phyloP scores from a whole-genome alignment of 1,140 invertebrate genomes.

The Drosophila nigromelanica region DNA sequence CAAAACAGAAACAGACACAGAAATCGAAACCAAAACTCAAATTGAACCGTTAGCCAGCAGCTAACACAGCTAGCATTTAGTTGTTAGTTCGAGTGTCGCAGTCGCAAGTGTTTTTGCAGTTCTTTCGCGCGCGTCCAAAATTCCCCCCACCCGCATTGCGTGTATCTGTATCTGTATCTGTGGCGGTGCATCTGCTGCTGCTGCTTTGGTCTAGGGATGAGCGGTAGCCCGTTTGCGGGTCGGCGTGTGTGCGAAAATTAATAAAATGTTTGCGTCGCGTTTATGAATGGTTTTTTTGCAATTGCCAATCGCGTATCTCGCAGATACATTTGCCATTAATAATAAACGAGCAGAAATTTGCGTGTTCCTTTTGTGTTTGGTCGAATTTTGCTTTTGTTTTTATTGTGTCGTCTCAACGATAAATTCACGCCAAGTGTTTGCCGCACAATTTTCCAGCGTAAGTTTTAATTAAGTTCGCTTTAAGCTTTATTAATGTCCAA shows the following conservation, averaged over 20 bases:
- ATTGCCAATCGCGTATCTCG: conserved; percentile 31
- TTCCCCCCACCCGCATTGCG: not conserved
- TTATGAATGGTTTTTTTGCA: conserved; percentile 53
- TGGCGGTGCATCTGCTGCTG: not conserved
- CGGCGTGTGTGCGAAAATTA: conserved; percentile 56
- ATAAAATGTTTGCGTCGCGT: conserved; percentile 51
- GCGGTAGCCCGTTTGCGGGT: conserved; percentile 23
- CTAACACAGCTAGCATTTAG: conserved; percentile 3
- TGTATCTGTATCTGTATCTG: no score
- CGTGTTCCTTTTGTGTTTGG: conserved; percentile 9
- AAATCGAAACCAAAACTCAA: conserved; percentile 11
- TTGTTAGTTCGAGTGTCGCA: conserved; percentile 8
- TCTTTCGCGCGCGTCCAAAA: conserved; percentile 23
- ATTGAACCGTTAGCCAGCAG: conserved; percentile 22
- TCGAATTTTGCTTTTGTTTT: conserved; percentile 14
- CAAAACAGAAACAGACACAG: conserved; percentile 1
- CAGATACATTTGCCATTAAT: conserved; percentile 42
- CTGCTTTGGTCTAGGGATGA: conserved; percentile 12
- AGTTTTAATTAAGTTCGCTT: conserved; percentile 52
- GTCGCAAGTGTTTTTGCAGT: conserved; percentile 7
- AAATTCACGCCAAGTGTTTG: conserved; percentile 21
- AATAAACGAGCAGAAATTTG: conserved; percentile 21
- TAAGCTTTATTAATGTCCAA: conserved; percentile 46
- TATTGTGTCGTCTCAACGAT: not conserved
- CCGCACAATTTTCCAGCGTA: conserved; percentile 36